These are phyloP conservation scores for Acanthurus lineatus DNA, from an alignment of 2,797 vertebrate species.

Conservation along the genomic window DNA sequence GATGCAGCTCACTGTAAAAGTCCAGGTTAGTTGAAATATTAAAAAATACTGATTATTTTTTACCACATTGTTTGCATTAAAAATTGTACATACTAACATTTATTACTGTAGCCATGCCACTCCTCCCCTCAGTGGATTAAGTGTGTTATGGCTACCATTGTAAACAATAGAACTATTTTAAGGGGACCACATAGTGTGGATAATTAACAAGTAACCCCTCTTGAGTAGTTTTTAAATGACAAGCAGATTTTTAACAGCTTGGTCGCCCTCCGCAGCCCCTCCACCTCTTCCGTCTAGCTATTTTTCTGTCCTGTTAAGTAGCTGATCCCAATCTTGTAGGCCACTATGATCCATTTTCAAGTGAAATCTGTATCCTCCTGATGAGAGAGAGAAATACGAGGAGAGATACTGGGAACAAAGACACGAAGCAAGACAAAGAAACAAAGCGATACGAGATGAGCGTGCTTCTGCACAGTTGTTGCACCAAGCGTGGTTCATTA, in stretches of 20 bases:
- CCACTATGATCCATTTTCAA: conserved; percentile 47
- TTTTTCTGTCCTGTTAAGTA: conserved; percentile 21
- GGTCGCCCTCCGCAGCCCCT: neutral
- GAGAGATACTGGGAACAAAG: neutral
- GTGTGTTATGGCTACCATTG: neutral
- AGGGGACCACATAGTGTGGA: neutral
- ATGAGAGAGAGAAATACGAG: neutral
- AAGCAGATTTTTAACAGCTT: neutral
- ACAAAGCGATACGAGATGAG: conserved; percentile 24
- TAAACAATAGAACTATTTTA: neutral
- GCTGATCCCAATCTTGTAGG: conserved; percentile 38
- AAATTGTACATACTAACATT: too few species aligned
- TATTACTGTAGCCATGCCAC: too few species aligned
- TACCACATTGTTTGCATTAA: too few species aligned
- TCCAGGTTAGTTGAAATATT: too few species aligned
- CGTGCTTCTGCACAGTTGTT: conserved; percentile 17
- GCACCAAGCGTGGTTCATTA: conserved; percentile 45
- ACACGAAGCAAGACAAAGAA: conserved; percentile 3
- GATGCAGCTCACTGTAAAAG: conserved; percentile 19
- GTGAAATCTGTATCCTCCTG: conserved; percentile 16
- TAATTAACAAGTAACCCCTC: neutral
- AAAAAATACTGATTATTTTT: too few species aligned
- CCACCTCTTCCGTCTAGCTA: conserved; percentile 7
- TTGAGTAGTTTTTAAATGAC: conserved; percentile 1
- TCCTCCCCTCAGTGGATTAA: too few species aligned